Conservation (phyloP, 2,888 invertebrate genomes). For the Mantis religiosa region DNA sequence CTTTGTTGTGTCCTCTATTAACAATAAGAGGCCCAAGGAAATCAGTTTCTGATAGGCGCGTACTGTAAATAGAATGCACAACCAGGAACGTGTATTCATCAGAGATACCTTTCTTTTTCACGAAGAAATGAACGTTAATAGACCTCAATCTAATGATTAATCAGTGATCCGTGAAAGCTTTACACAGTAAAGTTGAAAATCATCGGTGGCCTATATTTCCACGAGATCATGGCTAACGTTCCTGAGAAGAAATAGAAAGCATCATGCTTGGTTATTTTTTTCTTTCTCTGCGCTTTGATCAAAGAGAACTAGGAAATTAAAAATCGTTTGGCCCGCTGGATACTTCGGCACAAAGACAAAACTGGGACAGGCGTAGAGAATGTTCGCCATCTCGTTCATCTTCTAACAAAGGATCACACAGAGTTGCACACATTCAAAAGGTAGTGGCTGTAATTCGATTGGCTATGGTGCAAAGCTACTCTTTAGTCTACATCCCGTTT, state of each 20-base stretch:
- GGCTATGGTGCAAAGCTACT: not conserved
- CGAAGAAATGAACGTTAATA: too few species aligned
- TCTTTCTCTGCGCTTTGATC: not conserved
- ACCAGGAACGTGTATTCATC: too few species aligned
- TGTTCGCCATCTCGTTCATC: not conserved
- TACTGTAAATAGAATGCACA: too few species aligned
- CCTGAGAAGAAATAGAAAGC: not conserved
- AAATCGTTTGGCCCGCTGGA: not conserved
- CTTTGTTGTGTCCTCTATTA: too few species aligned
- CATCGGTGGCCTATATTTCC: not conserved
- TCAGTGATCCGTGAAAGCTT: not conserved
- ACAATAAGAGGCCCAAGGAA: too few species aligned
- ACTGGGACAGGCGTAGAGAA: not conserved
- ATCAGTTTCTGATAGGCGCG: too few species aligned
- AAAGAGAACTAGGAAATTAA: not conserved
- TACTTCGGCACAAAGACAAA: not conserved
- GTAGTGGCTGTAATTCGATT: not conserved
- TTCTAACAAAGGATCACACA: not conserved
- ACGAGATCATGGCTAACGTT: not conserved
- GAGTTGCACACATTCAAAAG: not conserved
- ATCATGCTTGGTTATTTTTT: not conserved
- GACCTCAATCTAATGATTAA: too few species aligned
- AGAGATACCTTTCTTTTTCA: too few species aligned
- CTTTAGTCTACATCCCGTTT: not conserved
- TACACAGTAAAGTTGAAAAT: not conserved